phyloP scores from a whole-genome alignment of 1,140 invertebrate species.

The Notospermus geniculatus region DNA sequence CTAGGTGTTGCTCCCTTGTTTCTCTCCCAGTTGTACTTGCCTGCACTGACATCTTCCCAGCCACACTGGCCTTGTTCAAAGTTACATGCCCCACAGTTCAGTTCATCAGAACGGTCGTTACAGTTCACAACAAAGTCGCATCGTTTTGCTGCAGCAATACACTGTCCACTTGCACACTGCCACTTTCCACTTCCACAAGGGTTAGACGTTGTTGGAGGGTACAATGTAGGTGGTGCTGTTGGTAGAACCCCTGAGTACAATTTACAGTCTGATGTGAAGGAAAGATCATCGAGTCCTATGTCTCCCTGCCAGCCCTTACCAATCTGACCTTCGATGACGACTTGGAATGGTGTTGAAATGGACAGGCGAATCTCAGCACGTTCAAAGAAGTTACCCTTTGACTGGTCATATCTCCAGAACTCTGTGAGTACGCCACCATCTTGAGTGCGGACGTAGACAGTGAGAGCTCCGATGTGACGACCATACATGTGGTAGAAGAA shows the following conservation, averaged over 20 bases:
- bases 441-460: slow-evolving; percentile 36
- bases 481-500: slow-evolving; percentile 53
- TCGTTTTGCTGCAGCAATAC: slow-evolving; percentile 10
- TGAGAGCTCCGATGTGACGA: slow-evolving; percentile 34
- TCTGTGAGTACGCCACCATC: slow-evolving; percentile 35
- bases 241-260: slow-evolving; percentile 14
- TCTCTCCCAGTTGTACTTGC: slow-evolving; percentile 40
- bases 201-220: slow-evolving; percentile 10
- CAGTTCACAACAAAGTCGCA: slow-evolving; percentile 39
- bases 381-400: slow-evolving; percentile 11
- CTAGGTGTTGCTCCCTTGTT: slow-evolving; percentile 36
- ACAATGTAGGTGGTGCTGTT: slow-evolving; percentile 12
- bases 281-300: slow-evolving; percentile 53
- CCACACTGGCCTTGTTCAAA: slow-evolving; percentile 46
- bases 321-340: slow-evolving; percentile 44
- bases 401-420: slow-evolving; percentile 21
- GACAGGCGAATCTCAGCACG: slow-evolving; percentile 1
- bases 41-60: slow-evolving; percentile 39
- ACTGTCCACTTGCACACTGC: slow-evolving; percentile 22
- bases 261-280: slow-evolving; percentile 35
- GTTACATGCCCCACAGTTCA: slow-evolving; percentile 38
- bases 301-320: slow-evolving; percentile 38
- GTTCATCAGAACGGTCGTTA: slow-evolving; percentile 35
- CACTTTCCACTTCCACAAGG: slow-evolving; percentile 9
- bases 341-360: slow-evolving; percentile 14